Base-by-base conservation (phyloP, 53 echinoderm and acorn worm species). In the Holothuria leucospilota region DNA sequence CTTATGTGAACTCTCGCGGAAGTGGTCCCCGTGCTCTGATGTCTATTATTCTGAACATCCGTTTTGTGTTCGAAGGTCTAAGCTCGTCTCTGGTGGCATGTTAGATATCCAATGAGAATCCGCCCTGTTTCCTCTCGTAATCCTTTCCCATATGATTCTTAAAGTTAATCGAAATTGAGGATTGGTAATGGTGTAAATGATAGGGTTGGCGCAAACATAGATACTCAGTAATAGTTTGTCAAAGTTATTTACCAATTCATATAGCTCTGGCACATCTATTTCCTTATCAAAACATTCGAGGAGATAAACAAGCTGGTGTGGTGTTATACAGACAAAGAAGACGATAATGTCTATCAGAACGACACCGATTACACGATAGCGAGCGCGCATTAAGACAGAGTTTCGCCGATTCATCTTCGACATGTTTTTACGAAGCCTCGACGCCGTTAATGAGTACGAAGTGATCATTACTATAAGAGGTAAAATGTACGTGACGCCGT, bases 161-260 rank as follows among this genome's bases (percentile, higher is more conserved):
- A 80, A 59, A 60, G 59, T 80, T 29, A 80, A 38, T 6, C 80
- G 16, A 61, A 80, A 80, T 20, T 80, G 80, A 3, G 80, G 80
- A 27, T 80, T 80, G 34, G 80, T 80, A 13, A 61, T 29, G 13
- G 80, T 80, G 38, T 80, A 80, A 38, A 80, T 80, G 12, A 80
- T 59, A 11, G 80, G 80, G 4, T 80, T 80, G 59, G 80, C 80
- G 53, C 80, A 80, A 0, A 80, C 80, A 24, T 80, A 80, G 56
- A 61, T 38, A 24, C 80, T 80, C 15, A 53, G 80, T 25, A 80
- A 30, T 2, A 80, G 30, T 14, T 38, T 59, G 52, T 56, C 53
- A 29, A 80, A 60, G 13, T 15, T 61, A 15, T 59, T 38, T 8
- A 80, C 16, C 28, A 20, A 80, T 67, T 67, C 27, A 12, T 30